phyloP scores from a whole-genome alignment of 2,113 vertebrate genomes.

The Leucosticte australis region DNA sequence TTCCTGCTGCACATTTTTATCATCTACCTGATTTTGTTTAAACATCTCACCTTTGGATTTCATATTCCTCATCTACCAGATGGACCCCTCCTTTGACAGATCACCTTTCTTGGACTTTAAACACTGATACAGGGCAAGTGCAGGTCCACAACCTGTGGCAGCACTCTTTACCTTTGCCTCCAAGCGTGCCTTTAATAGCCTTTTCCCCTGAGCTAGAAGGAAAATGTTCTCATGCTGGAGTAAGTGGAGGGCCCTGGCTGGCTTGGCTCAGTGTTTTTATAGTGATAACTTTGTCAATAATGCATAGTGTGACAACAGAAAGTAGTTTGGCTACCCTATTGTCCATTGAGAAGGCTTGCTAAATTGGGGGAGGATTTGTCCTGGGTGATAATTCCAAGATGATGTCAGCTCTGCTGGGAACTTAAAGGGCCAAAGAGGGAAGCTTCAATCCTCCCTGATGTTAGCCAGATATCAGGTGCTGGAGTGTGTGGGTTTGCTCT shows the following conservation, averaged over 20 bases:
- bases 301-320: background rate
- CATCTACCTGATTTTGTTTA: background rate
- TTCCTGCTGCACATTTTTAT: background rate
- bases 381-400: conserved; percentile 38
- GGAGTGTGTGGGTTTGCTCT: background rate
- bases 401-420: conserved; percentile 17
- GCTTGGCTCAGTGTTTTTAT: background rate
- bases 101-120: background rate
- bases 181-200: background rate
- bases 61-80: background rate
- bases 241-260: background rate
- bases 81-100: background rate
- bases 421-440: background rate
- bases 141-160: background rate
- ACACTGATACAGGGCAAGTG: background rate
- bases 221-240: background rate
- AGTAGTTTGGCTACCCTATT: background rate
- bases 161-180: background rate
- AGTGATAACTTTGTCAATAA: conserved; percentile 12
- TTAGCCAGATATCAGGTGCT: background rate
- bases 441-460: background rate
- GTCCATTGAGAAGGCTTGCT: background rate
- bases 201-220: background rate
- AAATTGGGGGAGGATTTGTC: conserved; percentile 15
- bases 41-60: background rate